phyloP scores from a whole-genome alignment of 2,797 vertebrate species.

The Trachops cirrhosus region DNA sequence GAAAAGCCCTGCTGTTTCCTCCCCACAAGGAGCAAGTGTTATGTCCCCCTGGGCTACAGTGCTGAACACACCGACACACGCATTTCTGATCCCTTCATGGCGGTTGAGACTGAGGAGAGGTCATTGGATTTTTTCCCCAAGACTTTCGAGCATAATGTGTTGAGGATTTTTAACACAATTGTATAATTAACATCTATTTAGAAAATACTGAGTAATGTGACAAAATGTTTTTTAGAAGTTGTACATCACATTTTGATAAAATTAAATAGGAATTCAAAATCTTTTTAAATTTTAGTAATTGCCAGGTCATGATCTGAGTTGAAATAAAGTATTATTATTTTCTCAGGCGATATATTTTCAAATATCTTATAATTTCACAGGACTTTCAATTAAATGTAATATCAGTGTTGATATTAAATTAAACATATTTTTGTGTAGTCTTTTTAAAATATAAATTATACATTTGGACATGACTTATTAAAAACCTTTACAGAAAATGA shows the following conservation, averaged over 20 bases:
- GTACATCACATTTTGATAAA: conserved; percentile 52
- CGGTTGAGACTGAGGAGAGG: conserved; percentile 72
- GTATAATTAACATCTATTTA: conserved; percentile 77
- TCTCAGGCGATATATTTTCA: not conserved
- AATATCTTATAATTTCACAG: not conserved
- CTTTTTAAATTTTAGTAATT: not conserved
- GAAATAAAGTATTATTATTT: not conserved
- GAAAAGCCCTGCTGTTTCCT: conserved; percentile 76
- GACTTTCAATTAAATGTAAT: not conserved
- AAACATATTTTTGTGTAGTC: not conserved
- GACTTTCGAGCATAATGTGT: conserved; percentile 59
- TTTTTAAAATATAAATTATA: not conserved
- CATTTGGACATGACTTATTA: not conserved
- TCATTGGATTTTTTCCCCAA: conserved; percentile 65
- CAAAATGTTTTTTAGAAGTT: not conserved
- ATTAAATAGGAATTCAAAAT: conserved; percentile 48
- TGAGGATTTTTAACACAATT: conserved; percentile 65
- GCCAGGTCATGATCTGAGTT: not conserved
- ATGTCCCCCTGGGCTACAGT: conserved; percentile 73
- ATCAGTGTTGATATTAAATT: not conserved
- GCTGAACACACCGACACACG: conserved; percentile 72
- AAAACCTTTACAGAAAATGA: not conserved
- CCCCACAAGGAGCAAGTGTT: conserved; percentile 70
- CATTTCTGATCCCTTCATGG: conserved; percentile 71
- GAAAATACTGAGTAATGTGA: conserved; percentile 58